A percentile compares a stretch with the other conserved stretches of the same genome.
Evolutionary conservation across 2,888 invertebrate species (phyloP).

Genomic region (Troides helena): DNA sequence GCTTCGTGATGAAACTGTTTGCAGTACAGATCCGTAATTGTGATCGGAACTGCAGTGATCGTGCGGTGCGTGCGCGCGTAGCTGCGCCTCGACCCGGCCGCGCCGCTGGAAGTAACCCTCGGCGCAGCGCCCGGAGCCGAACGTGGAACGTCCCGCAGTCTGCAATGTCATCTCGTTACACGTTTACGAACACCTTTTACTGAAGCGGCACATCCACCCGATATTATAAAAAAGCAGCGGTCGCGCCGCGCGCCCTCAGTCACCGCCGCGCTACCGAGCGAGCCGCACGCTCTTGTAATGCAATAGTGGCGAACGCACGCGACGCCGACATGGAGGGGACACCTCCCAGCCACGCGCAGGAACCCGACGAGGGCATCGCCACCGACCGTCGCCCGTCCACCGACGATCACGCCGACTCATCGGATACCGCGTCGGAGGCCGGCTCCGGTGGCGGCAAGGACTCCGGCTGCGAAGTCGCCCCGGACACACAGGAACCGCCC

Average conservation of each 20-base stretch:
- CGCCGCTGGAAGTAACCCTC: slow-evolving; percentile 19
- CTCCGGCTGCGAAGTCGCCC: slow-evolving; percentile 84
- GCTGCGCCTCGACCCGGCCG: slow-evolving; percentile 14
- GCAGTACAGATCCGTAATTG: slow-evolving; percentile 20
- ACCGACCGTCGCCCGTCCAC: slow-evolving; percentile 71
- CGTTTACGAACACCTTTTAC: slow-evolving; percentile 70
- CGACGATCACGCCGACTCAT: slow-evolving; percentile 84
- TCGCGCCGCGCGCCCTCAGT: slow-evolving; percentile 75
- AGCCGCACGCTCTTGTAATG: slow-evolving; percentile 67
- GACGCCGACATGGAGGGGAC: slow-evolving; percentile 67
- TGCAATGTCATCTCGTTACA: slow-evolving; percentile 68
- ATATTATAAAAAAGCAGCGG: slow-evolving; percentile 65
- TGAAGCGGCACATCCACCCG: slow-evolving; percentile 61
- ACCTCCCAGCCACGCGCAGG: slow-evolving; percentile 59
- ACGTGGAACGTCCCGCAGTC: slow-evolving; percentile 55
- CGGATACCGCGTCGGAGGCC: slow-evolving; percentile 83
- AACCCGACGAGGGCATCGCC: slow-evolving; percentile 72
- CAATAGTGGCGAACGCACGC: slow-evolving; percentile 57
- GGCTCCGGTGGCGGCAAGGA: slow-evolving; percentile 84
- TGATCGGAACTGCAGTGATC: slow-evolving; percentile 12
- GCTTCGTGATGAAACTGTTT: slow-evolving; percentile 17
- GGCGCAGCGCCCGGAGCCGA: slow-evolving; percentile 17
- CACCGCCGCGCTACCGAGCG: slow-evolving; percentile 63
- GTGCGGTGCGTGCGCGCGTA: slow-evolving; percentile 7
- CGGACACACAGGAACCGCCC: slow-evolving; percentile 80